Conservation (phyloP, 1,140 invertebrate species). For the Drosophila funebris region DNA sequence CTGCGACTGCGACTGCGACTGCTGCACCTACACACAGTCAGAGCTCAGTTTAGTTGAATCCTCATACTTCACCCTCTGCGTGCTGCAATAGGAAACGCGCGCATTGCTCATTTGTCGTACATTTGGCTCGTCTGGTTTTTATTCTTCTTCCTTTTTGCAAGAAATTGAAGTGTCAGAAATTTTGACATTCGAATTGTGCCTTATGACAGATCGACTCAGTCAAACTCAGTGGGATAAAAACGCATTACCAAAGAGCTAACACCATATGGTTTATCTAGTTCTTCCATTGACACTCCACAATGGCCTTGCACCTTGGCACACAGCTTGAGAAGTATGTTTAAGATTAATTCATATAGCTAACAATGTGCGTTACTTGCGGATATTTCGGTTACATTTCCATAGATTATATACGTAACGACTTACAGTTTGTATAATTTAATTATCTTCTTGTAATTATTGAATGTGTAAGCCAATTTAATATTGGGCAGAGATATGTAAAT, state of each 20-base stretch:
- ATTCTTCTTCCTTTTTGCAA: constrained; percentile 40
- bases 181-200: constrained; percentile 74
- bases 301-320: constrained; percentile 21
- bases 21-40: constrained; percentile 68
- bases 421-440: no score
- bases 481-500: no score
- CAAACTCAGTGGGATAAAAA: constrained; percentile 27
- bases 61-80: constrained; percentile 24
- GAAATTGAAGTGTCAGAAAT: constrained; percentile 81
- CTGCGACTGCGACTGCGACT: constrained; percentile 14
- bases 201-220: constrained; percentile 69
- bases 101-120: constrained; percentile 71
- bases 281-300: constrained; percentile 17
- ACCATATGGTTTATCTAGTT: constrained; percentile 33
- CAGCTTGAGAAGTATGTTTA: background rate
- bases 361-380: no score
- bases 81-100: constrained; percentile 52
- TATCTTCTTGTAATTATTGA: no score
- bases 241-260: constrained; percentile 49
- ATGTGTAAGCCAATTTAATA: no score
- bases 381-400: no score
- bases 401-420: no score
- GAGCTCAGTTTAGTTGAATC: background rate
- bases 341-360: background rate
- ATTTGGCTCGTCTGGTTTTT: constrained; percentile 31